phyloP scores from a whole-genome alignment of 2,113 vertebrate genomes.

The Pterocles burchelli region DNA sequence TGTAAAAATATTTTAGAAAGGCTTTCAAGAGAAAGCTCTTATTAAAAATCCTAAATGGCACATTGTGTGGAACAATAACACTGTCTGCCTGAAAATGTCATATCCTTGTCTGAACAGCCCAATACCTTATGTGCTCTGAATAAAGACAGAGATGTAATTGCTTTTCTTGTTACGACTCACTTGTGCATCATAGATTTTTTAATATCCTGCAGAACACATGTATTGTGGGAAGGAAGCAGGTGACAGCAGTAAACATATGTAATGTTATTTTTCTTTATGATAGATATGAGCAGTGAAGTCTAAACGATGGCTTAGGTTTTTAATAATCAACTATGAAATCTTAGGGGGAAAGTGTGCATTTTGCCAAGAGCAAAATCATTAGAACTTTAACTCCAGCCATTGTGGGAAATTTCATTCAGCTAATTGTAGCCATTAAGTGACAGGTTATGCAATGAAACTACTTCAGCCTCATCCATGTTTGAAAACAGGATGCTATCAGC shows the following conservation, averaged over 20 bases:
- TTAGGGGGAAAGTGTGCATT: background rate
- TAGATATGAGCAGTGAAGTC: conserved; percentile 39
- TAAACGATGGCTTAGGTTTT: conserved; percentile 40
- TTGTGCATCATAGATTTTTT: conserved; percentile 76
- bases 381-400: conserved; percentile 24
- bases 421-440: conserved; percentile 55
- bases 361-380: conserved; percentile 41
- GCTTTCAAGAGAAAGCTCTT: conserved; percentile 48
- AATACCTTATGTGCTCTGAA: conserved; percentile 66
- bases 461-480: background rate
- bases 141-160: conserved; percentile 75
- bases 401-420: conserved; percentile 12
- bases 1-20: conserved; percentile 38
- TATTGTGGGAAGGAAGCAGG: conserved; percentile 70
- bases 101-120: conserved; percentile 65
- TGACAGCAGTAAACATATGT: conserved; percentile 66
- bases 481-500: background rate
- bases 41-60: conserved; percentile 57
- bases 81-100: conserved; percentile 60
- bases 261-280: conserved; percentile 68
- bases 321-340: conserved; percentile 30
- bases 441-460: conserved; percentile 41
- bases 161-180: conserved; percentile 75
- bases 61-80: conserved; percentile 46
- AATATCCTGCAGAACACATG: conserved; percentile 76